Conservation (phyloP, 2,888 invertebrate species). For the Zygogramma bicolorata region DNA sequence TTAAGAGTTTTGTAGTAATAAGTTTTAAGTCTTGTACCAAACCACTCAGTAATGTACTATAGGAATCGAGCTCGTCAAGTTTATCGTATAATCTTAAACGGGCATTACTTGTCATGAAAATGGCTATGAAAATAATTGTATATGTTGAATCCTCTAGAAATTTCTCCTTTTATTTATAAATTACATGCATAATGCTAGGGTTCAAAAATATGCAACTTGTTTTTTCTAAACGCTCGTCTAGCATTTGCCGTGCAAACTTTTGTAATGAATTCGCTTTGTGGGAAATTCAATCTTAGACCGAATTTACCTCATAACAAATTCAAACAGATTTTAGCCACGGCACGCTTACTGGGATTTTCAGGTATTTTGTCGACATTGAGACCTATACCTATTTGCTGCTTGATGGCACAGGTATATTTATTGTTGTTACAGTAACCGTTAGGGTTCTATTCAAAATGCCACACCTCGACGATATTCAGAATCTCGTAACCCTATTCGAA, state of each 20-base stretch:
- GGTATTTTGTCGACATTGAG: slow-evolving; percentile 41
- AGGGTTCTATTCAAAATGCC: slow-evolving; percentile 32
- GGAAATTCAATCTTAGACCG: slow-evolving; percentile 34
- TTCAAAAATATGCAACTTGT: slow-evolving; percentile 25
- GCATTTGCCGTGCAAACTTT: slow-evolving; percentile 34
- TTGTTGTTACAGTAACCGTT: slow-evolving; percentile 38
- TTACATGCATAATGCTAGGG: slow-evolving; percentile 31
- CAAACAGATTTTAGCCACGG: slow-evolving; percentile 47
- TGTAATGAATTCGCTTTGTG: no score
- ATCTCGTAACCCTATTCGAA: slow-evolving; percentile 47
- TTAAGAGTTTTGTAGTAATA: slow-evolving; percentile 28
- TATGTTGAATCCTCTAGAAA: slow-evolving; percentile 39
- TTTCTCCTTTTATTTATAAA: slow-evolving; percentile 35
- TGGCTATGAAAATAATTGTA: slow-evolving; percentile 39
- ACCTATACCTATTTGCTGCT: slow-evolving; percentile 43
- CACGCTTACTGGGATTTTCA: slow-evolving; percentile 44
- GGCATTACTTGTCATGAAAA: slow-evolving; percentile 41
- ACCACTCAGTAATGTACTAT: slow-evolving; percentile 31
- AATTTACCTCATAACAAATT: slow-evolving; percentile 51
- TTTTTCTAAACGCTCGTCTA: slow-evolving; percentile 41
- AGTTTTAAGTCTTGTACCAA: neutral
- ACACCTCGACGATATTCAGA: slow-evolving; percentile 40
- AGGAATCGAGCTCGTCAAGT: slow-evolving; percentile 33
- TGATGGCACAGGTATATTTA: slow-evolving; percentile 23
- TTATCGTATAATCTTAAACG: slow-evolving; percentile 31